phyloP scores from a whole-genome alignment of 2,797 vertebrate species.

The Sylvia borin region DNA sequence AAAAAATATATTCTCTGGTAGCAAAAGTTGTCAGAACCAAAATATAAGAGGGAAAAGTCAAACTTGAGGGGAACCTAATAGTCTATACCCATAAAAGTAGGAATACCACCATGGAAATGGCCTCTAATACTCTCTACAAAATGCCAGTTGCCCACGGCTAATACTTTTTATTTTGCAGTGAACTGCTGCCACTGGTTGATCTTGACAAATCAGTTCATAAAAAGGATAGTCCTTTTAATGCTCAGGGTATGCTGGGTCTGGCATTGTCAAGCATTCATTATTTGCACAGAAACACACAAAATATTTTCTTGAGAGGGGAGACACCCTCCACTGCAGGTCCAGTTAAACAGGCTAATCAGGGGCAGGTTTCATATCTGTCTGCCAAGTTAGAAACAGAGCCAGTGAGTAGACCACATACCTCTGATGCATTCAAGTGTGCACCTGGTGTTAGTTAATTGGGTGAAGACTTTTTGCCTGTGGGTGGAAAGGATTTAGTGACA shows the following conservation, averaged over 20 bases:
- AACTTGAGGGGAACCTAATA: not conserved
- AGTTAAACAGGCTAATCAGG: constrained; percentile 61
- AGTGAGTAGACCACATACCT: constrained; percentile 59
- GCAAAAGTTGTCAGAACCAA: not conserved
- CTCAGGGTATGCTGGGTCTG: not conserved
- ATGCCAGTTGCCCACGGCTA: not conserved
- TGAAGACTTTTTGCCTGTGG: constrained; percentile 73
- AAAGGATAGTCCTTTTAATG: not conserved
- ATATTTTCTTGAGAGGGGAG: not conserved
- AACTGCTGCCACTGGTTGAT: not conserved
- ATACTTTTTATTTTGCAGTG: not conserved
- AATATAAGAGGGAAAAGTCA: not conserved
- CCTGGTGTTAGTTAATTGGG: constrained; percentile 78
- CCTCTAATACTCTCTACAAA: not conserved
- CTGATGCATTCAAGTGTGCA: constrained; percentile 72
- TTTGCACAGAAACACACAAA: not conserved
- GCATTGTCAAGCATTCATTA: not conserved
- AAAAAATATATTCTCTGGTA: not conserved
- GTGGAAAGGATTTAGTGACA: constrained; percentile 76
- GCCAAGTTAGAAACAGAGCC: constrained; percentile 53
- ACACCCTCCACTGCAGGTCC: not conserved
- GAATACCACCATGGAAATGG: rapidly evolving
- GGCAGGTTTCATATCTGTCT: constrained; percentile 47
- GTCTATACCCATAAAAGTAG: not conserved
- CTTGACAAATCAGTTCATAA: not conserved